These are phyloP conservation scores for Muscina levida DNA, from an alignment of 2,888 invertebrate species.

Conservation along the genomic window DNA sequence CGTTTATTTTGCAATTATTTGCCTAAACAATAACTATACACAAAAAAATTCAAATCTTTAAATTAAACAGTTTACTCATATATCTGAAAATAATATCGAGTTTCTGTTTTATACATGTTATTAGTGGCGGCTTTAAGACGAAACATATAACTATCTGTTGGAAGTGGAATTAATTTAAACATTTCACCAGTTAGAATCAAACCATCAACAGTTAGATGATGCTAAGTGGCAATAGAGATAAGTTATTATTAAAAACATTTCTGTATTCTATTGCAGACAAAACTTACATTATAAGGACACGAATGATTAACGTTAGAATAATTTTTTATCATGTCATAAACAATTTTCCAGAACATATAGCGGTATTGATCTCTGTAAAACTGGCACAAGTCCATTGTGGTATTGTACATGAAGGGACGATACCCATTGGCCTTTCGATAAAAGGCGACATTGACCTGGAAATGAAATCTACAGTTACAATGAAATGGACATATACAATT, in stretches of 20 bases:
- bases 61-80: not conserved
- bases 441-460: not conserved
- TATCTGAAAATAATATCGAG: not conserved
- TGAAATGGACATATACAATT: not conserved
- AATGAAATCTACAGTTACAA: not conserved
- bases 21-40: too few relatives aligned
- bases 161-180: not conserved
- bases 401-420: slow-evolving; percentile 30
- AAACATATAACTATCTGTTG: not conserved
- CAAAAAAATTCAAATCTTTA: too few relatives aligned
- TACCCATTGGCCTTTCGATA: slow-evolving; percentile 9
- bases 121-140: not conserved
- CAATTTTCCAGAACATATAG: not conserved
- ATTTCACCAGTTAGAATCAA: not conserved
- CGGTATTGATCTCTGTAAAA: slow-evolving; percentile 4
- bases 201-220: not conserved
- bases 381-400: slow-evolving; percentile 6
- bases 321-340: not conserved
- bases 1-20: too few relatives aligned
- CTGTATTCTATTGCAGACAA: not conserved
- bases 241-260: not conserved
- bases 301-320: not conserved
- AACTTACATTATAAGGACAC: not conserved
- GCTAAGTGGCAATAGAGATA: not conserved
- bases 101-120: not conserved